Conservation (phyloP, 2,888 invertebrate genomes). For the Trichopria drosophilae region DNA sequence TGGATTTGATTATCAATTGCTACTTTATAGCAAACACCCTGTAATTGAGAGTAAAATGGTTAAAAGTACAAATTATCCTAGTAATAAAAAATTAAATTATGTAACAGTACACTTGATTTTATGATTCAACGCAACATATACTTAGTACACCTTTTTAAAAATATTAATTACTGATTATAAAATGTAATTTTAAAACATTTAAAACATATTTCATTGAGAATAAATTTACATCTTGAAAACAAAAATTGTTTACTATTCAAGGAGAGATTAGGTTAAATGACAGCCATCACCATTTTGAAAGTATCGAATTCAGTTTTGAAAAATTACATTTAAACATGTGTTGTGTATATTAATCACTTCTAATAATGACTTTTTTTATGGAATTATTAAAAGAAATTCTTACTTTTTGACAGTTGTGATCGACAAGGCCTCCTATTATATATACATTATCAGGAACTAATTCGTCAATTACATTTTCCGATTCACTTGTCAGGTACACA, state of each 20-base stretch:
- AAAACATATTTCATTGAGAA: too few relatives aligned
- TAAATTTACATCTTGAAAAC: slow-evolving; percentile 5
- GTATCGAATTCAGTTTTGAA: too few relatives aligned
- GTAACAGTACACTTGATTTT: too few relatives aligned
- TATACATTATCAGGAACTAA: slow-evolving; percentile 81
- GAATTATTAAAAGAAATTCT: slow-evolving; percentile 15
- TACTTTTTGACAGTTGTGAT: slow-evolving; percentile 93
- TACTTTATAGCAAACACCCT: slow-evolving; percentile 83
- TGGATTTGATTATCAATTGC: slow-evolving; percentile 76
- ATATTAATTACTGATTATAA: too few relatives aligned
- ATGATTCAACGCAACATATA: too few relatives aligned
- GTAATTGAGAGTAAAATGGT: slow-evolving; percentile 32
- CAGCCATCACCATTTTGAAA: too few relatives aligned
- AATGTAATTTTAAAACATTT: too few relatives aligned
- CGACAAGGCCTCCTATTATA: slow-evolving; percentile 95
- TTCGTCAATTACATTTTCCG: slow-evolving; percentile 77
- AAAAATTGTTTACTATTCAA: too few relatives aligned
- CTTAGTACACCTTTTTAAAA: too few relatives aligned
- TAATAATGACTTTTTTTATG: slow-evolving; percentile 2
- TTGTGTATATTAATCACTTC: too few relatives aligned
- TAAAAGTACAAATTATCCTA: slow-evolving; percentile 15
- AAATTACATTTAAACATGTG: too few relatives aligned
- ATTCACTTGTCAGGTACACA: slow-evolving; percentile 92
- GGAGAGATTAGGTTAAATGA: too few relatives aligned
- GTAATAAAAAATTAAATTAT: slow-evolving; percentile 1